Conservation (phyloP, 2,888 invertebrate genomes). For the Apotomis turbidana region DNA sequence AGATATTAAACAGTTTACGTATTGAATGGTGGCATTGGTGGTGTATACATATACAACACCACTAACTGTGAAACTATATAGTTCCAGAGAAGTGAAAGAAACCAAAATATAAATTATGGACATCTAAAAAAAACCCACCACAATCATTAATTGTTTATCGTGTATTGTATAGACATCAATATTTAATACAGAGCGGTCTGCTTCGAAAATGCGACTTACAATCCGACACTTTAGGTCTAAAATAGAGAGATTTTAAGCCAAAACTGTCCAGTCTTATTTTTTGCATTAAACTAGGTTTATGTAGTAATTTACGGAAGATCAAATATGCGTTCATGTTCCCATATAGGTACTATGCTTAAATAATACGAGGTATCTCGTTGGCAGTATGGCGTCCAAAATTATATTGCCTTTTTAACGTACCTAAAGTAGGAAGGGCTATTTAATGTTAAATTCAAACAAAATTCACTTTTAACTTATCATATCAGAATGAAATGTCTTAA, state of each 20-base stretch:
- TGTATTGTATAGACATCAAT: conserved; percentile 41
- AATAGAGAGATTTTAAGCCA: not conserved
- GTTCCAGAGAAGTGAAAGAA: not conserved
- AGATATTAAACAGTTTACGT: too few relatives aligned
- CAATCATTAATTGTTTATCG: not conserved
- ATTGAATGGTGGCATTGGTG: too few relatives aligned
- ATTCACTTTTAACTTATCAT: too few relatives aligned
- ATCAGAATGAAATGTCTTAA: too few relatives aligned
- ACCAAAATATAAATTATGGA: not conserved
- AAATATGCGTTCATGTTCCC: not conserved
- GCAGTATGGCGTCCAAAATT: not conserved
- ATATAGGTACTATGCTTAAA: not conserved
- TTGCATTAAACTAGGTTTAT: not conserved
- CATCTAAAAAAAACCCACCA: not conserved
- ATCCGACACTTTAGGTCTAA: not conserved
- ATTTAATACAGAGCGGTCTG: conserved; percentile 7
- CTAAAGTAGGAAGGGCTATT: too few relatives aligned
- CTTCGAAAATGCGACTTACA: conserved; percentile 1
- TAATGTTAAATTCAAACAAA: too few relatives aligned
- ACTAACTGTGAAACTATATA: too few relatives aligned
- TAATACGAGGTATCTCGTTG: not conserved
- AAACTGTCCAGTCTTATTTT: not conserved
- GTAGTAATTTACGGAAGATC: not conserved
- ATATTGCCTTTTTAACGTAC: too few relatives aligned
- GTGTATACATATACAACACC: too few relatives aligned